phyloP scores from a whole-genome alignment of 2,888 invertebrate species.

The Orchesellides sinensis region DNA sequence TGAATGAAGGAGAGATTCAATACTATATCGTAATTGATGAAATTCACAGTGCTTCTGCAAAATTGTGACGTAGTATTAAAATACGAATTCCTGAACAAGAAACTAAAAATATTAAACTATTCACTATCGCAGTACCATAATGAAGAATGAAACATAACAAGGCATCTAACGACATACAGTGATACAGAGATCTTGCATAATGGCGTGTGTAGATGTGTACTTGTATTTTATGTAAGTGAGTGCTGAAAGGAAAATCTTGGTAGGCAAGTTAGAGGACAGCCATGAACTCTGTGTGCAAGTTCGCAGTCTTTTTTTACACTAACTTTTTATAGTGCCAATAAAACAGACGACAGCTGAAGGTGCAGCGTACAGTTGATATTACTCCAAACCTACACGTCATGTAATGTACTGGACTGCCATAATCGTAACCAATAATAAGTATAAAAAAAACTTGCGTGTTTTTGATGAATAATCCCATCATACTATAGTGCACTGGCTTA shows the following conservation, averaged over 20 bases:
- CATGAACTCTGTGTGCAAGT: slow-evolving; percentile 55
- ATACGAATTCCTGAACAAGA: too few species aligned
- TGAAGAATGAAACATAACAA: too few species aligned
- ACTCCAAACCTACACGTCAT: not conserved
- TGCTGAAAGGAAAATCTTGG: slow-evolving; percentile 34
- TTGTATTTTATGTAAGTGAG: slow-evolving; percentile 46
- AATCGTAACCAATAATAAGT: not conserved
- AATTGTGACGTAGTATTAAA: too few species aligned
- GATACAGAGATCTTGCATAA: too few species aligned
- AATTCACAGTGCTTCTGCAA: too few species aligned
- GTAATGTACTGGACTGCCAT: not conserved
- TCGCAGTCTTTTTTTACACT: slow-evolving; percentile 20
- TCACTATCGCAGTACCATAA: too few species aligned
- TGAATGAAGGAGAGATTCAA: too few species aligned
- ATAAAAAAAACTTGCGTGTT: not conserved
- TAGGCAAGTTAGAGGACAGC: slow-evolving; percentile 38
- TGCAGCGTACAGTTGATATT: not conserved
- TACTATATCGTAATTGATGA: too few species aligned
- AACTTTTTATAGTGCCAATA: slow-evolving; percentile 18
- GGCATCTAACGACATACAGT: too few species aligned
- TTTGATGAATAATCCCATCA: too few species aligned
- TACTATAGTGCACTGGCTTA: too few species aligned
- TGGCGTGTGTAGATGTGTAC: too few species aligned
- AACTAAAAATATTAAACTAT: not conserved
- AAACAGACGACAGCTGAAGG: slow-evolving; percentile 28